Evolutionary conservation across 2,888 invertebrate species (phyloP), one percentile per base, ranked within the genome.

Genomic region (Drosophila colorata): DNA sequence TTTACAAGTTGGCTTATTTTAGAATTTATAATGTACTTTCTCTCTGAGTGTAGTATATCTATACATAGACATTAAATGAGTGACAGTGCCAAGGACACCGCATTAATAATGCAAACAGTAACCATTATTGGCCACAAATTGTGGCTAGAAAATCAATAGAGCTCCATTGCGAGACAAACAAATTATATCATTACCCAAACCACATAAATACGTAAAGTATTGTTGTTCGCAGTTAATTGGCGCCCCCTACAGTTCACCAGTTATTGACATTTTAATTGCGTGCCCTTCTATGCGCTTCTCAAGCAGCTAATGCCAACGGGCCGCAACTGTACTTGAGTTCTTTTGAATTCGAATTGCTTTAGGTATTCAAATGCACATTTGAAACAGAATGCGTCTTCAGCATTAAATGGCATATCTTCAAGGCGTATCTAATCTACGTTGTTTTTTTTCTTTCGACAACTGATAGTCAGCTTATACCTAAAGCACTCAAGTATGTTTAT

Each of bases 131-230:
- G 14, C 41, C 23, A 23, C 52, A 44, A 66, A 38, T 48, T 43
- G 53, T 28, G 44, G 38, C 16, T 14, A 46, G 28, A 58, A 69
- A 70, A 69, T 69, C 69, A 63, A 69, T 69, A 69, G 14, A 11
- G 9, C 0, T 18, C n/a, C 11, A 52, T 14, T 41, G 14, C 7
- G 20, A 52, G 33, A 23, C 33, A 33, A 23, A 43, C 47, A 47
- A 47, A 47, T 47, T 56, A 37, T 56, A 35, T 47, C n/a, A 47
- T 37, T 47, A 37, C 25, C 25, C 37, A 13, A 35, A 35, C 8
- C 46, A 16, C 14, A 46, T 37, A 46, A 25, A 25, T 38, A 38
- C 16, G 13, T 13, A 28, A 25, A 25, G 25, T 8, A 11, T 11
- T 31, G 31, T 31, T 31, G 31, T 9, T 33, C 13, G 11, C 16